A percentile compares a stretch with the other conserved stretches of the same genome.
Evolutionary conservation across 2,797 vertebrate species (phyloP).

Genomic region (Catamblyrhynchus diadema): DNA sequence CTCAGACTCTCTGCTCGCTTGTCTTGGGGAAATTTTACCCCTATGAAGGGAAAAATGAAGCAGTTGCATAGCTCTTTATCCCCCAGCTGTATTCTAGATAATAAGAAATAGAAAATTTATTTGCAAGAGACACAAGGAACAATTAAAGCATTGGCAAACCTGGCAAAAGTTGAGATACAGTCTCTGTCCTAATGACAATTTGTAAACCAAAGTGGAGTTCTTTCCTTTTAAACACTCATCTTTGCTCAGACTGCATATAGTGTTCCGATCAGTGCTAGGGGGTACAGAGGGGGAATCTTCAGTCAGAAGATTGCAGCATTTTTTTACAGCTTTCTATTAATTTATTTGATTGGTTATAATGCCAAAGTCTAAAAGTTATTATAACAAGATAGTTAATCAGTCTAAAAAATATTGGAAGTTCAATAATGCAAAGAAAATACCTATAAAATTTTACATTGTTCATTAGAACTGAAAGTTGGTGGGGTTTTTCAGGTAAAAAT

Average conservation of each 20-base stretch:
- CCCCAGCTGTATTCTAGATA: background rate
- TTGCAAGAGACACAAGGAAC: background rate
- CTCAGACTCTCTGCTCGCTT: background rate
- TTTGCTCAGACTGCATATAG: background rate
- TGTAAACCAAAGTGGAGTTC: background rate
- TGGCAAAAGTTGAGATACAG: background rate
- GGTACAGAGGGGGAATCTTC: too few relatives aligned
- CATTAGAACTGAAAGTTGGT: background rate
- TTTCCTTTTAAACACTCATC: background rate
- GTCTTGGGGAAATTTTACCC: background rate
- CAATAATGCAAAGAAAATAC: background rate
- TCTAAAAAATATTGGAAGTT: background rate
- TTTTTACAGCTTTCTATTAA: background rate
- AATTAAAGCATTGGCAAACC: background rate
- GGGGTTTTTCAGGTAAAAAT: background rate
- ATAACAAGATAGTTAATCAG: background rate
- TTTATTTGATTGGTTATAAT: background rate
- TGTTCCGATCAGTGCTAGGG: background rate
- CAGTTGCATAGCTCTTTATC: background rate
- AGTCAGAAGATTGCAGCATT: rapidly evolving
- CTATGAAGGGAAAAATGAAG: background rate
- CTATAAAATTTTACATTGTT: background rate
- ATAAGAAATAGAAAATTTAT: background rate
- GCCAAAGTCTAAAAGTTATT: background rate
- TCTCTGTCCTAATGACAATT: background rate